These are phyloP conservation scores for Melanaphis sacchari DNA, from an alignment of 1,140 invertebrate species.

Conservation along the genomic window DNA sequence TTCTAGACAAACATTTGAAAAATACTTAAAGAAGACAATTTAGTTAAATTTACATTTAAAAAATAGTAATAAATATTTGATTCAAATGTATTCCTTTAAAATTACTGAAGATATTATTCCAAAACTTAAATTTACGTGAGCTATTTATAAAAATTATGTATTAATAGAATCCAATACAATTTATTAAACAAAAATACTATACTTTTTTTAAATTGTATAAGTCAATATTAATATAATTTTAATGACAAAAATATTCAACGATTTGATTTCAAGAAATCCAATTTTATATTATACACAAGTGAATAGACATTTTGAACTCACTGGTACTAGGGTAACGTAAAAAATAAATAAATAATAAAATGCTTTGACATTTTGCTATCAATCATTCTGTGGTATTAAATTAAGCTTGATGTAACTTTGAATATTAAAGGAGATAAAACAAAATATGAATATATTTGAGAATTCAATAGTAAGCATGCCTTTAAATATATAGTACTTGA, in stretches of 20 bases:
- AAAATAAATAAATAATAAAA: neutral
- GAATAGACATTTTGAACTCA: neutral
- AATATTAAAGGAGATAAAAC: slow-evolving; percentile 1
- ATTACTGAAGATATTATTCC: neutral
- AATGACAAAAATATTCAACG: neutral
- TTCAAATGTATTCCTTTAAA: neutral
- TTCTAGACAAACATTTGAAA: no score
- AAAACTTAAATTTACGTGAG: neutral
- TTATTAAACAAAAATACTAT: neutral
- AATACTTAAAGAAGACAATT: no score
- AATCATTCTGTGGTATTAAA: neutral
- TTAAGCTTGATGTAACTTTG: slow-evolving; percentile 7
- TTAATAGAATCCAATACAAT: neutral
- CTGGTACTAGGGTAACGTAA: neutral
- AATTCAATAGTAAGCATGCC: neutral
- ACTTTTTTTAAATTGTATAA: neutral
- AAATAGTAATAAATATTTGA: neutral
- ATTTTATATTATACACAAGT: neutral
- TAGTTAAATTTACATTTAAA: no score
- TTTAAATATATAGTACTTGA: neutral
- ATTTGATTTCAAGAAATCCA: neutral
- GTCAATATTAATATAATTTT: neutral
- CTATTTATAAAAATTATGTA: neutral
- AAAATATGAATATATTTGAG: neutral
- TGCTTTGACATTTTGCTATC: neutral